Percentiles rank a stretch among this genome's conserved stretches.
Conservation (phyloP, 2,888 invertebrate genomes). For the Leptopilina myrica region DNA sequence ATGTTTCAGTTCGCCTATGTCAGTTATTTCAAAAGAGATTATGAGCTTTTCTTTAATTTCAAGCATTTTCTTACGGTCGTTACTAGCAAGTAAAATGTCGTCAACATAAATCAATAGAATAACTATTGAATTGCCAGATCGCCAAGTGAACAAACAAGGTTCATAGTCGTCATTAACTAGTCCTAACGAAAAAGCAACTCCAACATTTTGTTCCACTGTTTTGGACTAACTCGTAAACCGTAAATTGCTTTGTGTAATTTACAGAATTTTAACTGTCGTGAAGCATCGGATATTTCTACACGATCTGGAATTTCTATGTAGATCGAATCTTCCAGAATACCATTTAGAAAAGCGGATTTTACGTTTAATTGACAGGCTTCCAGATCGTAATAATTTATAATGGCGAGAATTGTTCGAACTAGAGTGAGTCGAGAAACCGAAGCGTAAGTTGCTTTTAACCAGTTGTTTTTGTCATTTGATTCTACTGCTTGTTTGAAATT, state of each 20-base stretch:
- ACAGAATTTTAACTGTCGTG: too few relatives aligned
- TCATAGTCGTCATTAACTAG: not conserved
- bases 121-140: not conserved
- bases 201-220: not conserved
- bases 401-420: constrained; percentile 45
- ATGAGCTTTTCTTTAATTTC: constrained; percentile 29
- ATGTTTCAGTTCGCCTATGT: constrained; percentile 24
- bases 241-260: too few relatives aligned
- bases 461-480: not conserved
- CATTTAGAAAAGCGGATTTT: constrained; percentile 48
- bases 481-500: constrained; percentile 6
- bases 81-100: constrained; percentile 6
- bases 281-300: too few relatives aligned
- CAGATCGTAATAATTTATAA: constrained; percentile 47
- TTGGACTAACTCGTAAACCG: constrained; percentile 4
- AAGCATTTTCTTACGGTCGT: not conserved
- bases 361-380: constrained; percentile 44
- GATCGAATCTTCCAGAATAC: constrained; percentile 36
- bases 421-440: constrained; percentile 52
- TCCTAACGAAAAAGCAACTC: not conserved
- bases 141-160: not conserved
- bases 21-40: constrained; percentile 13
- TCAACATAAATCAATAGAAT: not conserved
- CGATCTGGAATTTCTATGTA: too few relatives aligned
- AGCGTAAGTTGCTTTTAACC: constrained; percentile 47